phyloP scores from a whole-genome alignment of 53 echinoderm and acorn worm species.

The Arbacia lixula region DNA sequence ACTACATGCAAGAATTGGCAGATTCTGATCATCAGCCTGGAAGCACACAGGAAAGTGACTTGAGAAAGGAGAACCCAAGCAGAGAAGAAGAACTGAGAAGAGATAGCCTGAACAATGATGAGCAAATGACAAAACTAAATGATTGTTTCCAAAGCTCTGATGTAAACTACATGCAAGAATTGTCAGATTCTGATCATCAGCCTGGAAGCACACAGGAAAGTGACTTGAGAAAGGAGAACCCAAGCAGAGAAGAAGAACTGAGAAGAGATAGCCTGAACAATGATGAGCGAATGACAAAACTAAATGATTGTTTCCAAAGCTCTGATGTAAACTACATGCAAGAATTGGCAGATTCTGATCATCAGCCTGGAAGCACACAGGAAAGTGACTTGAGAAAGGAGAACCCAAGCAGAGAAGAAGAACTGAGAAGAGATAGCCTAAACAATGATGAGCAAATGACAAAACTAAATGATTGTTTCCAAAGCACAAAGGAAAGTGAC shows the following conservation, averaged over 20 bases:
- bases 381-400: neutral
- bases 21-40: no score
- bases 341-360: constrained; percentile 9
- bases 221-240: no score
- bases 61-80: no score
- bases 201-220: no score
- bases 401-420: neutral
- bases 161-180: no score
- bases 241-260: no score
- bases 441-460: neutral
- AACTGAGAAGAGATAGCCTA: neutral
- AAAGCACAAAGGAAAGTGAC: neutral
- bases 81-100: no score
- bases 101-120: no score
- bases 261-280: neutral
- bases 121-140: no score
- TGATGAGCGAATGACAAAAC: neutral
- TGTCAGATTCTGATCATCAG: no score
- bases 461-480: neutral
- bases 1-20: neutral
- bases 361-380: neutral
- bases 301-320: neutral
- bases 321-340: neutral
- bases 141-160: no score
- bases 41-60: no score